Base-by-base conservation (phyloP, 30 jellyfish, hydroid and myxozoan genomes). In the Catostylus mosaicus region DNA sequence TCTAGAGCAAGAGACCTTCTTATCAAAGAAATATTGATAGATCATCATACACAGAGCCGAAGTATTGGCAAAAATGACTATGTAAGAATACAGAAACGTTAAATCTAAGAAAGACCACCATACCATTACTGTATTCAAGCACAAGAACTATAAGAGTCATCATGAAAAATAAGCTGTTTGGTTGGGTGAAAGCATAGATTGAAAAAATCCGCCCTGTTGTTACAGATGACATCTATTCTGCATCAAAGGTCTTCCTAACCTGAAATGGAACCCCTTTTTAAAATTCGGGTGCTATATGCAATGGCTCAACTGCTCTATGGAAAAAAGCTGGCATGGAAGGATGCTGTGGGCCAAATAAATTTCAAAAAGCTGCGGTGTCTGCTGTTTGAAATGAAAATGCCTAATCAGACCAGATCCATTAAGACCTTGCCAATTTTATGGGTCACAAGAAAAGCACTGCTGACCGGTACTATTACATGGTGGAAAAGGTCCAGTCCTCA, bases 371-470 rank as follows among this genome's bases (percentile, higher is more conserved):
- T 7, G 87, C 87, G 1, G 87, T 75, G 0, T 75, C 87, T 1
- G 87, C 77, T 1, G 62, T 37, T 1, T 27, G 87, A 50, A 26
- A 54, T 0, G 30, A 31, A 0, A 30, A 37, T 18, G 8, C 23
- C 0, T 77, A 37, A 16, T 19, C 59, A 2, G 66, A 33, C 0
- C 27, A 0, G 30, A 75, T 75, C 77, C 78, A 75, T 31, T 51
- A 75, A 30, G 87, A 75, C 67, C 62, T 75, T 4, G 87, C 87
- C 11, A 75, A 57, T 35, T 34, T 75, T 7, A 75, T 75, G 87
- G 87, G 87, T 27, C 87, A 75, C 77, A 75, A 75, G 14, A 59
- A 75, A 31, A 30, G 65, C 30, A 75, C 87, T 24, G 87, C 87
- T 0, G 78, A 75, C 30, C 46, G 87, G 43, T 57, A 75, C 35